These are phyloP conservation scores for Salvelinus namaycush DNA, from an alignment of 2,113 vertebrate genomes.

Conservation along the genomic window DNA sequence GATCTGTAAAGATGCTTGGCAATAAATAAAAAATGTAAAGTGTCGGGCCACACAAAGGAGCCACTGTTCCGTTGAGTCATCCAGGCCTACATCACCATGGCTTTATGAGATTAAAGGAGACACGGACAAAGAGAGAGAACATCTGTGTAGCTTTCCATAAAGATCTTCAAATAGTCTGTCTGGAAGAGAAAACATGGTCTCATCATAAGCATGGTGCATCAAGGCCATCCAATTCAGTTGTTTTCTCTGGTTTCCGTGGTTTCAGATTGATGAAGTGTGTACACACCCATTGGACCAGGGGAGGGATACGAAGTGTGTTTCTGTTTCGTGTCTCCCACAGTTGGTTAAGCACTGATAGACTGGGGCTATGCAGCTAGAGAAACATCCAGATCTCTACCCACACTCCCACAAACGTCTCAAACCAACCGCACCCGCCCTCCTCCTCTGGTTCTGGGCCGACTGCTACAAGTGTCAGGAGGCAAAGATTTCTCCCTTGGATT, in stretches of 20 bases:
- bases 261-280: neutral
- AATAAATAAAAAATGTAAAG: neutral
- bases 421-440: neutral
- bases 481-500: neutral
- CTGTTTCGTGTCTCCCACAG: constrained; percentile 19
- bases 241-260: neutral
- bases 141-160: neutral
- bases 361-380: neutral
- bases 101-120: neutral
- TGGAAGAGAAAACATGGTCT: neutral
- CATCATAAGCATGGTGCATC: neutral
- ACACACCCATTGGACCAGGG: constrained; percentile 4
- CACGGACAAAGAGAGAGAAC: neutral
- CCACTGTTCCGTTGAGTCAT: neutral
- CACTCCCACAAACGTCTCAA: neutral
- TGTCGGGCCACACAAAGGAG: neutral
- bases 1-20: neutral
- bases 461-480: neutral
- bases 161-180: neutral
- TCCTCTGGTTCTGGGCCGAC: neutral
- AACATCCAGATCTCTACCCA: constrained; percentile 5
- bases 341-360: constrained; percentile 15
- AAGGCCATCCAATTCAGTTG: neutral
- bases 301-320: neutral
- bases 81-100: neutral